Conservation (phyloP, 1,140 invertebrate species). For the Harpegnathos saltator region DNA sequence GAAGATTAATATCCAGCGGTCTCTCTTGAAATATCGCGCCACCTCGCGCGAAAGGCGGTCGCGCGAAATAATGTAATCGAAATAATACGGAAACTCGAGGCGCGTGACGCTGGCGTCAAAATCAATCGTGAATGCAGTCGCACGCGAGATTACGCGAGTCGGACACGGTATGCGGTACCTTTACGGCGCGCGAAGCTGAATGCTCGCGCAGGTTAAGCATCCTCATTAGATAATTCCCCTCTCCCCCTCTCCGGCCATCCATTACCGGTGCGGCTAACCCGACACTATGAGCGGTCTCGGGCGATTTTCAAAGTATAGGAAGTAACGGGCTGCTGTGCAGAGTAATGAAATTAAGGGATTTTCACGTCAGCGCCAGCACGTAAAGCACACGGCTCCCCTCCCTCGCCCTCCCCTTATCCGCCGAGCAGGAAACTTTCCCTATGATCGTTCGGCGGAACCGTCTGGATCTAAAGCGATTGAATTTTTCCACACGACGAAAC, state of each 20-base stretch:
- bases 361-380: constrained; percentile 6
- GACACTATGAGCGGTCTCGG: constrained; percentile 59
- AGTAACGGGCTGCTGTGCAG: constrained; percentile 40
- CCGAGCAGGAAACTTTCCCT: not conserved
- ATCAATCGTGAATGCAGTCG: constrained; percentile 6
- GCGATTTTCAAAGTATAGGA: not conserved
- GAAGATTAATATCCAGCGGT: not conserved
- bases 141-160: constrained; percentile 18
- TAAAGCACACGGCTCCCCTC: constrained; percentile 34
- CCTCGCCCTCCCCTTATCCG: not conserved
- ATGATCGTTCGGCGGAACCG: not conserved
- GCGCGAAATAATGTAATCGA: too few species aligned
- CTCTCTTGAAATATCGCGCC: not conserved
- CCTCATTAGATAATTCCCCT: constrained; percentile 73
- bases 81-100: not conserved
- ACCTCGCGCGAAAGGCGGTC: too few species aligned
- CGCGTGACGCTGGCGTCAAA: not conserved
- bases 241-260: constrained; percentile 43
- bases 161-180: constrained; percentile 53
- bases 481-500: not conserved
- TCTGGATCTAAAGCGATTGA: not conserved
- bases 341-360: constrained; percentile 67
- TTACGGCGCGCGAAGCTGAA: constrained; percentile 54
- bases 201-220: constrained; percentile 59
- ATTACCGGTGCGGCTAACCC: constrained; percentile 45